Base-by-base conservation (phyloP, 2,888 invertebrate species). In the Agonum fuliginosum region DNA sequence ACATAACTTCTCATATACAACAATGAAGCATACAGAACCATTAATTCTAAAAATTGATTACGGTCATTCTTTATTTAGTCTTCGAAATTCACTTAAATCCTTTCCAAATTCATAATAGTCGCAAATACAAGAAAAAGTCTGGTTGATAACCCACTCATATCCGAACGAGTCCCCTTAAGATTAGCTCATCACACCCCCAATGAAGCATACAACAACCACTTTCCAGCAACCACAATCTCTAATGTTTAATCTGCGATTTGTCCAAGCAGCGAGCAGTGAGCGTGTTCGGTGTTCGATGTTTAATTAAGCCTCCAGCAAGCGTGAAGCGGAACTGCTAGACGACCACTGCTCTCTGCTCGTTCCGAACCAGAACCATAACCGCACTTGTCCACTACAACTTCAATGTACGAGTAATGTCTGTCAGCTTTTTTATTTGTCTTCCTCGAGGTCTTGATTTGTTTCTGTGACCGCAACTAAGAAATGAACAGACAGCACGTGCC, bases 271-370 rank as follows among this genome's bases (percentile, higher is more conserved):
- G 24, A 73, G 58, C 58, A 17, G 58, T 58, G 24, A 73, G 73
- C 73, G 58, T 37, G 58, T 73, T 73, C 73, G 58, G 58, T 37
- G 58, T 73, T 73, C 73, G 58, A 73, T 73, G 73, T 73, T 73
- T 73, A 73, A 73, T 73, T 73, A 73, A 41, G 58, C 73, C 34
- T 54, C 58, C 73, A 54, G 30, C 6, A n/a, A 73, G 58, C 73
- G 54, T 73, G 73, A 73, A 73, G 73, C 73, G 73, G 73, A 73
- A 73, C 73, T 24, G 54, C 37, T 27, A 27, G 58, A 62, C 58
- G 27, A 62, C 58, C 58, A 62, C 30, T 30, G 30, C 30, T 8
- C 30, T 30, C 4, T 8, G 8, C 30, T 30, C 8, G 3, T 30
- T 8, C 8, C 30, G 4, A 20, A 12, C 58, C 30, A 17, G 58